These are phyloP conservation scores for Dunckerocampus dactyliophorus DNA, from an alignment of 2,113 vertebrate genomes.

Conservation along the genomic window DNA sequence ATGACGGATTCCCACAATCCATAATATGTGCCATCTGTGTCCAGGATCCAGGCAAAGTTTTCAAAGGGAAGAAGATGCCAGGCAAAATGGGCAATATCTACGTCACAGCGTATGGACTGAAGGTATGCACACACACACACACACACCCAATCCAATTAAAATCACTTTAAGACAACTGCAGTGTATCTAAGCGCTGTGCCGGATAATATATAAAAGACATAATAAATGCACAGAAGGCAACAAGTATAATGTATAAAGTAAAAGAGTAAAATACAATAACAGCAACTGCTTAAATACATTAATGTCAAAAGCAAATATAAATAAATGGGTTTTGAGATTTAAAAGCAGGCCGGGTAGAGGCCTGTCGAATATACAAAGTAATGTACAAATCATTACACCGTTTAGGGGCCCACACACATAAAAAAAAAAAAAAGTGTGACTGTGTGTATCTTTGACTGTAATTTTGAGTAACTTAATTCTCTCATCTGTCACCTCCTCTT, in stretches of 20 bases:
- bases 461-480: constrained; percentile 25
- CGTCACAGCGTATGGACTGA: constrained; percentile 79
- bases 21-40: constrained; percentile 22
- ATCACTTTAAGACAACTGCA: too few relatives aligned
- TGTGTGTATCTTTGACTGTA: constrained; percentile 23
- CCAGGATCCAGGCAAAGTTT: constrained; percentile 85
- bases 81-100: constrained; percentile 86
- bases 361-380: too few relatives aligned
- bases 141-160: not conserved
- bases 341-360: too few relatives aligned
- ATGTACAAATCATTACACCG: too few relatives aligned
- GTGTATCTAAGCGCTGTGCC: too few relatives aligned
- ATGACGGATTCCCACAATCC: constrained; percentile 23
- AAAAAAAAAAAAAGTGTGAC: not conserved
- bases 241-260: too few relatives aligned
- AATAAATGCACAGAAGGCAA: too few relatives aligned
- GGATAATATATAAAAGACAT: too few relatives aligned
- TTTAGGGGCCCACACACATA: not conserved
- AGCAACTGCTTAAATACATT: too few relatives aligned
- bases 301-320: too few relatives aligned
- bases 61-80: constrained; percentile 94
- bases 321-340: too few relatives aligned
- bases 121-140: constrained; percentile 70
- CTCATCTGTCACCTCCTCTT: constrained; percentile 6
- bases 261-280: too few relatives aligned